Evolutionary conservation across 1,140 invertebrate species (phyloP).

Genomic region (Sipha flava): DNA sequence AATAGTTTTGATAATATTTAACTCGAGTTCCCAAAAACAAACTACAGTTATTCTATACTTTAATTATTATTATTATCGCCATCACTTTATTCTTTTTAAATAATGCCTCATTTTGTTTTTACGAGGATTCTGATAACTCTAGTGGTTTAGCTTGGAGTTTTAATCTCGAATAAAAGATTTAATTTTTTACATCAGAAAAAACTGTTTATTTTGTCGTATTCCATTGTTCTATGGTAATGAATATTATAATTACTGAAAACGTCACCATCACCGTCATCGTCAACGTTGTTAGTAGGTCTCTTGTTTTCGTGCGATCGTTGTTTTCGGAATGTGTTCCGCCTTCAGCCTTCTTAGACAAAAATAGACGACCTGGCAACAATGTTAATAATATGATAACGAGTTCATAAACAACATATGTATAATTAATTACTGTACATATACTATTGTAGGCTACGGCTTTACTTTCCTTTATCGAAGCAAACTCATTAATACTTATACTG

Average conservation of each 20-base stretch:
- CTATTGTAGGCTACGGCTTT: not conserved
- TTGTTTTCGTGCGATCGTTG: not conserved
- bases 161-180: too few relatives aligned
- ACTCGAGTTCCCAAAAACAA: too few relatives aligned
- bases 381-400: not conserved
- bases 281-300: too few relatives aligned
- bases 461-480: not conserved
- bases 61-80: too few relatives aligned
- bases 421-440: not conserved
- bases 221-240: too few relatives aligned
- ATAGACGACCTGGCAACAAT: not conserved
- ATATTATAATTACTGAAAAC: not conserved
- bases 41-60: too few relatives aligned
- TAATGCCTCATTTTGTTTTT: too few relatives aligned
- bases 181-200: too few relatives aligned
- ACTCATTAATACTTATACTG: not conserved
- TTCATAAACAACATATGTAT: not conserved
- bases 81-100: too few relatives aligned
- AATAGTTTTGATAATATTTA: too few relatives aligned
- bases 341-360: not conserved
- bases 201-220: not conserved
- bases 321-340: not conserved
- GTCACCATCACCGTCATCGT: not conserved
- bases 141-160: too few relatives aligned
- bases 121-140: too few relatives aligned